phyloP scores from a whole-genome alignment of 2,888 invertebrate species.

The Andrena marginata region DNA sequence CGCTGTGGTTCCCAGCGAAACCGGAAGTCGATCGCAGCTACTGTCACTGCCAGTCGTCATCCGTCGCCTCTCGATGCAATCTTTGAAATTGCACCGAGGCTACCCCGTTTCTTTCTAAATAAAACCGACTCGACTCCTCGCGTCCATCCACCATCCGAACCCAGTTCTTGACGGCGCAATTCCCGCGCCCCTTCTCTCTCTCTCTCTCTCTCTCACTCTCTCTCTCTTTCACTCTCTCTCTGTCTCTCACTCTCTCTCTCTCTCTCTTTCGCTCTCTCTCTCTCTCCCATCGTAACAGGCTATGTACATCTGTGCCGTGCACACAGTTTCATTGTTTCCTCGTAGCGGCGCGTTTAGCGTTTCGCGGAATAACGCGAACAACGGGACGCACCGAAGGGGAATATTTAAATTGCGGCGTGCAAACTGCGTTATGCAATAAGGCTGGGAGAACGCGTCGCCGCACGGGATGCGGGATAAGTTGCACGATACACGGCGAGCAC shows the following conservation, averaged over 20 bases:
- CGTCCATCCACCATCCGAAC: neutral
- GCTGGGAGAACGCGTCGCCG: conserved; percentile 30
- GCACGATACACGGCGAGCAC: conserved; percentile 13
- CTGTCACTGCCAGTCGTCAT: conserved; percentile 65
- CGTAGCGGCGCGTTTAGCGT: conserved; percentile 22
- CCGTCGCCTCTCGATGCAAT: conserved; percentile 68
- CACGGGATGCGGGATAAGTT: conserved; percentile 41
- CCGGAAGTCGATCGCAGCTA: conserved; percentile 66
- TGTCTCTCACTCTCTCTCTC: no score
- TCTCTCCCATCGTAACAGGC: neutral
- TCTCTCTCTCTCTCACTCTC: neutral
- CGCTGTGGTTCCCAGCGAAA: conserved; percentile 57
- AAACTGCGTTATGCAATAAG: conserved; percentile 47
- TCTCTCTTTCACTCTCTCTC: no score
- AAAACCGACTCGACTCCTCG: neutral
- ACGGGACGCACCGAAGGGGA: conserved; percentile 32
- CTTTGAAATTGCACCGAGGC: conserved; percentile 74
- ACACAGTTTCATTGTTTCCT: conserved; percentile 8
- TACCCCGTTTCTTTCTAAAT: neutral
- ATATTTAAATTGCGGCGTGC: conserved; percentile 50
- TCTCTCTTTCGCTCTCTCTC: neutral
- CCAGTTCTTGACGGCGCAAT: conserved; percentile 38
- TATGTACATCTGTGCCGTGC: neutral
- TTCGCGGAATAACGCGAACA: conserved; percentile 16
- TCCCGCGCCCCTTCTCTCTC: no score